Base-by-base conservation (phyloP, 2,888 invertebrate genomes). In the Apotomis turbidana region DNA sequence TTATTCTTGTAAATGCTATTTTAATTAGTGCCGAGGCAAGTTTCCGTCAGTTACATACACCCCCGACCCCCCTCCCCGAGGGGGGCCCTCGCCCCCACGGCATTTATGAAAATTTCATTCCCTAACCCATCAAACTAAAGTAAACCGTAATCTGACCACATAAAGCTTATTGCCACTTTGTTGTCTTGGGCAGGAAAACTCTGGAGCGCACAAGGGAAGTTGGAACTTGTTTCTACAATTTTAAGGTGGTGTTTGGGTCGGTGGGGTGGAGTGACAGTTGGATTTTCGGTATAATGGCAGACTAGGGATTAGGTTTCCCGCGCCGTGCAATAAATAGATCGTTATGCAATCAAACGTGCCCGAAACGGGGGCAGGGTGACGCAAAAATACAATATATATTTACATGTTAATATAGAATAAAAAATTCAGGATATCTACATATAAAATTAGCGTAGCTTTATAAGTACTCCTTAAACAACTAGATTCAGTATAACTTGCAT, bases 81-180 rank as follows among this genome's bases (percentile, higher is more conserved):
- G 76, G 79, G 77, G 79, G 76, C 82, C 76, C 78, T 74, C 76
- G 75, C 75, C 76, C 74, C 77, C 76, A 80, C 77, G 81, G 86
- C 88, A 88, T 88, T 92, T 92, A 91, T 92, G 91, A 90, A 92
- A 92, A 90, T 91, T 90, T 91, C 90, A 94, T 94, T 93, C 91
- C 27, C 87, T 87, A 89, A 91, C 76, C 77, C 79, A 78, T 76
- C 90, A 86, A 83, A 85, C 88, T 79, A 88, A 91, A 90, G 84
- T 88, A 86, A 85, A 88, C 92, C 85, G 82, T 93, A 90, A 87
- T 84, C 76, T 82, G 74, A 84, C 82, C 81, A 75, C 81, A 79
- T 85, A 92, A 82, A 87, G 90, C 83, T 84, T 83, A 89, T 85
- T 86, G 83, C 87, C 87, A 84, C 89, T 89, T 84, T 88, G 87